Evolutionary conservation across 2,113 vertebrate species (phyloP), one percentile per base, ranked within the genome.

Genomic region (Gasterosteus nipponicus): DNA sequence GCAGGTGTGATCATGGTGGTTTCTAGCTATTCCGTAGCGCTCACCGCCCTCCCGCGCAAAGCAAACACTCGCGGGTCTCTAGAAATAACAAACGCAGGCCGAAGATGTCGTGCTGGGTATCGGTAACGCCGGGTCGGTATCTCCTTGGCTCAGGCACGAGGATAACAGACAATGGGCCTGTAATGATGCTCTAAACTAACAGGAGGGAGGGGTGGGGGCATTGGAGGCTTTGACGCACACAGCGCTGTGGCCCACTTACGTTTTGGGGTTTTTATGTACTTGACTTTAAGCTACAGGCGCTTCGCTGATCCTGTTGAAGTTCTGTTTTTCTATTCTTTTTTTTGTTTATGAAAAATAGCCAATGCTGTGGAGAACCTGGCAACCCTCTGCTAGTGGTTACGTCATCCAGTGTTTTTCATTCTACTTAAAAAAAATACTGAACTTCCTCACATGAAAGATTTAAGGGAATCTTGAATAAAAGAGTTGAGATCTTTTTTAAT

Each of bases 1-100:
- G 81, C 73, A 77, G 71, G 85, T 84, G 74, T 69, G 77, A 81
- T 91, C 83, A 83, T 12, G 26, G 49, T 73, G 65, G 74, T 80
- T 68, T 80, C 70, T 54, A 62, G 68, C 81, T 78, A 80, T 87
- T 73, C 69, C 35, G 64, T 18, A 29, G 63, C 22, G 67, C n/a
- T n/a, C 63, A 65, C 69, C 3, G 16, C n/a, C 15, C 58, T 58
- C 53, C 70, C 46, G 54, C 80, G 76, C 60, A 81, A 77, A 82
- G 63, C n/a, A 85, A 77, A 82, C 75, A 74, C 75, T 75, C 56
- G 42, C 18, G 15, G 76, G 59, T 60, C 66, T 44, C 71, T 75
- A 63, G 66, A 51, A 33, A 39, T 80, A 84, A 87, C 78, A 66
- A 71, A 67, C 16, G 5, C 69, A 76, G 86, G 67, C 81, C 84